Evolutionary conservation across 2,888 invertebrate genomes (phyloP).

Genomic region (Thereva unica): DNA sequence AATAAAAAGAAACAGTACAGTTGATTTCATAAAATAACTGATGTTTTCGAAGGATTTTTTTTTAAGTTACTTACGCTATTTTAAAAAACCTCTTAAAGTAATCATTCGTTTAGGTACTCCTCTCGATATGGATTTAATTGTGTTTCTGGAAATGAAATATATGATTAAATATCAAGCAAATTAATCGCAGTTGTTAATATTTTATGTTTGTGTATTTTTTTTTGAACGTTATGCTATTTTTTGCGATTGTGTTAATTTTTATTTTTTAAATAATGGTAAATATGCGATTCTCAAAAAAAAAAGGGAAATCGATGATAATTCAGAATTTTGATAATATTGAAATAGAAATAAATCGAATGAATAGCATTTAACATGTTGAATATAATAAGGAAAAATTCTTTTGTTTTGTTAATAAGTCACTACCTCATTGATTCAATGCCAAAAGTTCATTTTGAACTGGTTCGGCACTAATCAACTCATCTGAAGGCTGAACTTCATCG

Average conservation of each 20-base stretch:
- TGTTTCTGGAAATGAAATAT: slow-evolving; percentile 31
- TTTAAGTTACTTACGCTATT: slow-evolving; percentile 24
- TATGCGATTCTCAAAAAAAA: neutral
- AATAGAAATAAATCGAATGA: slow-evolving; percentile 29
- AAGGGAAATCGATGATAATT: neutral
- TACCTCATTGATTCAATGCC: slow-evolving; percentile 41
- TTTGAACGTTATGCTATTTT: slow-evolving; percentile 17
- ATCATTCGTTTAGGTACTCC: slow-evolving; percentile 11
- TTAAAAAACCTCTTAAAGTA: slow-evolving; percentile 17
- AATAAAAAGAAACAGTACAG: neutral
- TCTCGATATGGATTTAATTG: slow-evolving; percentile 20
- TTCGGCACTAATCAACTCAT: slow-evolving; percentile 39
- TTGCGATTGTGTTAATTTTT: slow-evolving; percentile 13
- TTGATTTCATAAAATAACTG: too few species aligned
- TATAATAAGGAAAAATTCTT: slow-evolving; percentile 22
- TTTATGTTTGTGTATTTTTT: too few species aligned
- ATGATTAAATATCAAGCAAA: slow-evolving; percentile 4
- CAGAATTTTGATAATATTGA: neutral
- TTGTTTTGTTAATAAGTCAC: slow-evolving; percentile 38
- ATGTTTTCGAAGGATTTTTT: slow-evolving; percentile 16
- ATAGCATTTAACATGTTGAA: slow-evolving; percentile 28
- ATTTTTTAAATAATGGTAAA: slow-evolving; percentile 10
- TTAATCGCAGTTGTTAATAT: too few species aligned
- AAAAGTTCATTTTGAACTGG: slow-evolving; percentile 25
- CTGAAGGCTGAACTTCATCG: slow-evolving; percentile 8